A percentile compares a stretch with the other conserved stretches of the same genome.
Conservation (phyloP, 1,140 invertebrate species). For the Panagrolaimus sp. region DNA sequence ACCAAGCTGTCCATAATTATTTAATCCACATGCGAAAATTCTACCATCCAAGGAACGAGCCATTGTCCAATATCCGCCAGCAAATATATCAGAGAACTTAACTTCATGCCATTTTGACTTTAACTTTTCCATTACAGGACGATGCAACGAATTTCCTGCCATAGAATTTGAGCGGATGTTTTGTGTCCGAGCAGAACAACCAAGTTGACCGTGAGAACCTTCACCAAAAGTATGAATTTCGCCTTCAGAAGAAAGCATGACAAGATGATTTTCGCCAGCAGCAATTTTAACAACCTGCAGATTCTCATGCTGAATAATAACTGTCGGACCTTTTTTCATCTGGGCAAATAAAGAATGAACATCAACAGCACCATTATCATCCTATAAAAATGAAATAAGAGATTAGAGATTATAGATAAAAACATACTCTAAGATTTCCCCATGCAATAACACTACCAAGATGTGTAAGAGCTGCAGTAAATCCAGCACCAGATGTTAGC, state of each 20-base stretch:
- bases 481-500: conserved; percentile 52
- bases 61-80: conserved; percentile 56
- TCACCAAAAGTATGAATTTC: conserved; percentile 56
- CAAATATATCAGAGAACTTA: conserved; percentile 49
- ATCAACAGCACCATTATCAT: conserved; percentile 48
- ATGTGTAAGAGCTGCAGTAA: conserved; percentile 53
- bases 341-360: conserved; percentile 43
- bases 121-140: conserved; percentile 35
- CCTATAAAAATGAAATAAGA: no score
- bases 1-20: conserved; percentile 55
- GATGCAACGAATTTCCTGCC: conserved; percentile 27
- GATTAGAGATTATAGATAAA: no score
- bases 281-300: conserved; percentile 49
- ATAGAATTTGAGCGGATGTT: conserved; percentile 50
- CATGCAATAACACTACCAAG: conserved; percentile 54
- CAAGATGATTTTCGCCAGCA: conserved; percentile 56
- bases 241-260: conserved; percentile 48
- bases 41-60: conserved; percentile 46
- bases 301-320: conserved; percentile 44
- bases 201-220: conserved; percentile 52
- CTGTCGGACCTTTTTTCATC: conserved; percentile 52
- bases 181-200: conserved; percentile 42
- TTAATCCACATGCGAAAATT: conserved; percentile 52
- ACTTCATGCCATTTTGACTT: no score
- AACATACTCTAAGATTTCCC: conserved; percentile 55